Evolutionary conservation across 1,140 invertebrate species (phyloP).

Genomic region (Drosophila novamexicana): DNA sequence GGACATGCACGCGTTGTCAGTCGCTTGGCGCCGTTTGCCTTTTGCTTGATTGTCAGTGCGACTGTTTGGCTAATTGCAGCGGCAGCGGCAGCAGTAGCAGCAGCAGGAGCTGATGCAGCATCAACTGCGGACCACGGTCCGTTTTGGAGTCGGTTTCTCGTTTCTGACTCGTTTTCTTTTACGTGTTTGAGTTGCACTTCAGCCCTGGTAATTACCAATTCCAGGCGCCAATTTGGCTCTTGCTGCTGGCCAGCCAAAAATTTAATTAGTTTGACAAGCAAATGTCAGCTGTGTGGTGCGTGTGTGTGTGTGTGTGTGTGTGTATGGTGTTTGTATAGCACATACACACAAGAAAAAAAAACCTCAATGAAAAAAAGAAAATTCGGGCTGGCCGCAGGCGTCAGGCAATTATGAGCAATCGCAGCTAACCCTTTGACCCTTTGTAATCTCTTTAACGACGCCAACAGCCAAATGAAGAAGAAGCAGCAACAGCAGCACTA

Average conservation of each 20-base stretch:
- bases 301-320: conserved; percentile 15
- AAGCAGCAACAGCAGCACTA: conserved; percentile 1
- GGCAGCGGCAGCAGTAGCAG: not conserved
- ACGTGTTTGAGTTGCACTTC: conserved; percentile 81
- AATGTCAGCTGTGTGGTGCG: conserved; percentile 52
- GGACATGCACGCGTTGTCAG: conserved; percentile 65
- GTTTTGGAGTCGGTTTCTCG: conserved; percentile 13
- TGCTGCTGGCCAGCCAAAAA: conserved; percentile 67
- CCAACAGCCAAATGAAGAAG: conserved; percentile 34
- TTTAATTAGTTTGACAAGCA: conserved; percentile 80
- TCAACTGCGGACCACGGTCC: not conserved
- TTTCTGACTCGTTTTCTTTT: conserved; percentile 56
- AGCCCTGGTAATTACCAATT: conserved; percentile 77
- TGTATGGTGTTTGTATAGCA: conserved; percentile 26
- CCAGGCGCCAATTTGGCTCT: conserved; percentile 74
- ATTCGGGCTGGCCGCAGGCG: conserved; percentile 57
- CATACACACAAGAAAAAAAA: conserved; percentile 13
- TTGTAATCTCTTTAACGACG: conserved; percentile 72
- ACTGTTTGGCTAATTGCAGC: conserved; percentile 68
- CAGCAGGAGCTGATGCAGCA: not conserved
- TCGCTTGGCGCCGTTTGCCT: conserved; percentile 57
- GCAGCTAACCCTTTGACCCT: conserved; percentile 74
- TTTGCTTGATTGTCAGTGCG: conserved; percentile 74
- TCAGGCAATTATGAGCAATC: conserved; percentile 77
- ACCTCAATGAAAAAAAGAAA: conserved; percentile 8